These are phyloP conservation scores for Acromyrmex charruanus DNA, from an alignment of 1,140 invertebrate species.

Conservation along the genomic window DNA sequence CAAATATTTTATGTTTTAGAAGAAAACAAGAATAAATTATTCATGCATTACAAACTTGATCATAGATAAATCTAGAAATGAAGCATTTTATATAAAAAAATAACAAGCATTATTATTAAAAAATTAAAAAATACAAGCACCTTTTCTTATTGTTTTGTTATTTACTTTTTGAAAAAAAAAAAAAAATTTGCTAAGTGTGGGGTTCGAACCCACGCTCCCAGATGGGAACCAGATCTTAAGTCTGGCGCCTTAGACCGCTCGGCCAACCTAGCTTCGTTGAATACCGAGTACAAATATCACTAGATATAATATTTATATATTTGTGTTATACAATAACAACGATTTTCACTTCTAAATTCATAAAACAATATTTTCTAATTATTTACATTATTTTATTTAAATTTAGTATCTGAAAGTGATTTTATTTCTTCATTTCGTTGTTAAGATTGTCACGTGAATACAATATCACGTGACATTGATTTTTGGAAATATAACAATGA, in stretches of 20 bases:
- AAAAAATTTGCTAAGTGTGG: constrained; percentile 86
- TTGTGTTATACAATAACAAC: background rate
- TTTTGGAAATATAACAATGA: background rate
- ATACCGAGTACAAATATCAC: background rate
- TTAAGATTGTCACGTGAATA: background rate
- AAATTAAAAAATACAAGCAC: background rate
- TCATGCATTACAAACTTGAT: background rate
- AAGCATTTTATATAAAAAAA: background rate
- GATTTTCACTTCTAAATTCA: background rate
- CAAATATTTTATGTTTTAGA: background rate
- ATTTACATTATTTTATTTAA: background rate
- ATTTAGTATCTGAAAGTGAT: background rate
- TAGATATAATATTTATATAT: background rate
- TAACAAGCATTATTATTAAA: background rate
- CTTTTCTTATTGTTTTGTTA: background rate
- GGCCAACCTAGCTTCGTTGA: constrained; percentile 85
- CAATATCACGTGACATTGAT: background rate
- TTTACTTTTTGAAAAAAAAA: constrained; percentile 63
- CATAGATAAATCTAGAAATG: background rate
- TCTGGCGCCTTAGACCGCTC: constrained; percentile 88
- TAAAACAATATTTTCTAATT: background rate
- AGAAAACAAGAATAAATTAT: background rate
- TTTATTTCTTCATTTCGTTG: background rate
- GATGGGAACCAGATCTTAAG: constrained; percentile 87
- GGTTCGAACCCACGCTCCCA: constrained; percentile 88